Base-by-base conservation (phyloP, 2,797 vertebrate species). In the Dermochelys coriacea region DNA sequence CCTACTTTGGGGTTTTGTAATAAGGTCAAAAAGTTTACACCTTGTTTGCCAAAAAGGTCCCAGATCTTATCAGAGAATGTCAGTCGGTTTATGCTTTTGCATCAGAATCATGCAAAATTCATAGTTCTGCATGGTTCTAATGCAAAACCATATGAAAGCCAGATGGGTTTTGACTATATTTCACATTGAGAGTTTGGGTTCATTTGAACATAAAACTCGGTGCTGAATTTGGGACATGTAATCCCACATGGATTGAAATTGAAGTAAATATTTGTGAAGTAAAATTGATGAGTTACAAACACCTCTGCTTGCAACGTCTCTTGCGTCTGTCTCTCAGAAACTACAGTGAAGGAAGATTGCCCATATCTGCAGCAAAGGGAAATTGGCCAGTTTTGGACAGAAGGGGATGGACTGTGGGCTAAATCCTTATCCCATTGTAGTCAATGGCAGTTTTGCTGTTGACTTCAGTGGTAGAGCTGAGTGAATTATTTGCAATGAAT, bases 401-500 rank as follows among this genome's bases (percentile, higher is more conserved):
- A 5, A 82, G 86, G 55, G 75, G 29, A 88, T 80, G 75, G 80
- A 87, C 77, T 7, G 59, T 31, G 82, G 87, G 89, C 90, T 95
- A 96, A 93, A 97, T 96, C 27, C 0, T 2, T n/a, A 64, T 87
- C 79, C 81, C 82, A n/a, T 81, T 94, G 59, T 92, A 90, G 5
- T 94, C 23, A 1, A 88, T 96, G 91, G 68, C 83, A 94, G 49
- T 96, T 94, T 80, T 91, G 61, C 91, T 88, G 93, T 90, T 97
- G 95, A 97, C 96, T 95, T 96, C 94, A 93, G 87, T 95, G 95
- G 86, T 4, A 91, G 88, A 94, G 93, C 90, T 93, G 82, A 86
- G 90, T 94, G 96, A 96, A 95, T 71, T 41, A 41, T 95, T 95
- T 94, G 84, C 68, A 88, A 97, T 97, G 90, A 97, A 97, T 97